A percentile compares a stretch with the other conserved stretches of the same genome.
Conservation (phyloP, 2,888 invertebrate genomes). For the Ectropis crepuscularia region DNA sequence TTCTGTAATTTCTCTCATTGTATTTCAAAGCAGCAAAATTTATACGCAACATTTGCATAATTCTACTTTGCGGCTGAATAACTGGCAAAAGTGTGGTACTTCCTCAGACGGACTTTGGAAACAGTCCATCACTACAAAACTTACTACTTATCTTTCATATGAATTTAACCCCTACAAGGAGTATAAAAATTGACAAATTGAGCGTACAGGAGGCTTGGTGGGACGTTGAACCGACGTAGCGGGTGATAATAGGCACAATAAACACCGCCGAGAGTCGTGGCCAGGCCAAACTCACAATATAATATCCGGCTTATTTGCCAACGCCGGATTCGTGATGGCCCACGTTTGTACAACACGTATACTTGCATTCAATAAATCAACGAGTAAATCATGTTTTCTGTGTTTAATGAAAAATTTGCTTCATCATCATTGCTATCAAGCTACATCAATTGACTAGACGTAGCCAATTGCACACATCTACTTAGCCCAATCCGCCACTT, state of each 20-base stretch:
- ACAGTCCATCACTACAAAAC: too few relatives aligned
- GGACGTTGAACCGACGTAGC: slow-evolving; percentile 75
- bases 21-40: too few relatives aligned
- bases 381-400: slow-evolving; percentile 8
- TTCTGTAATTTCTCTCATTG: too few relatives aligned
- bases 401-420: neutral
- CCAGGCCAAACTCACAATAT: slow-evolving; percentile 71
- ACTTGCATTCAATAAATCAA: slow-evolving; percentile 25
- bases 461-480: too few relatives aligned
- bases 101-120: too few relatives aligned
- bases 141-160: neutral
- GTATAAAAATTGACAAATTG: slow-evolving; percentile 47
- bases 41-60: too few relatives aligned
- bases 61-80: too few relatives aligned
- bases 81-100: too few relatives aligned
- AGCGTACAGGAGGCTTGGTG: slow-evolving; percentile 49
- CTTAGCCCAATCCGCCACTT: too few relatives aligned
- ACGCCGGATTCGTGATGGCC: slow-evolving; percentile 68
- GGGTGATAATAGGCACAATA: slow-evolving; percentile 71
- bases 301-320: slow-evolving; percentile 76
- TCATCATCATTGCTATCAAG: too few relatives aligned
- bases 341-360: slow-evolving; percentile 54
- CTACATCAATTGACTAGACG: too few relatives aligned
- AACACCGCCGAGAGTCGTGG: slow-evolving; percentile 75
- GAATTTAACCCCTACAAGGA: neutral